Percentiles rank a stretch among this genome's conserved stretches.
These are phyloP conservation scores for Remorina albescens DNA, from an alignment of 2,797 vertebrate species.

Conservation along the genomic window DNA sequence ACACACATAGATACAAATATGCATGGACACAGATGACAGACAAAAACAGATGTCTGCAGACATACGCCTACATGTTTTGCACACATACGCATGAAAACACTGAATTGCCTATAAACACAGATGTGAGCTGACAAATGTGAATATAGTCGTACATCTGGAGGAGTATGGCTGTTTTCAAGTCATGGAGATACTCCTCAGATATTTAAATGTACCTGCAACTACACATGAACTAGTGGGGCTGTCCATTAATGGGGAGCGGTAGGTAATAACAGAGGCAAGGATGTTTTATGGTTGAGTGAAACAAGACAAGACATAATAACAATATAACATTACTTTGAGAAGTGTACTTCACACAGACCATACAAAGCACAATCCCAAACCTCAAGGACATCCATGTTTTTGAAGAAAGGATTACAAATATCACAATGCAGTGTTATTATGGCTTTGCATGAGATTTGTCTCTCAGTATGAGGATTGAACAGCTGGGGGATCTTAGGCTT, in stretches of 20 bases:
- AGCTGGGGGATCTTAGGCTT: slow-evolving; percentile 19
- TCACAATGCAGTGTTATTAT: slow-evolving; percentile 24
- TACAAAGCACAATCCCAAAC: background rate
- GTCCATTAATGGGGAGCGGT: background rate
- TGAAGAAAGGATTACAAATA: slow-evolving; percentile 27
- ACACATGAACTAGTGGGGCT: background rate
- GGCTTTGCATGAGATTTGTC: slow-evolving; percentile 27
- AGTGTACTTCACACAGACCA: background rate
- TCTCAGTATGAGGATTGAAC: background rate
- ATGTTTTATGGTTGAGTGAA: slow-evolving; percentile 2
- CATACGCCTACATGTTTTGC: slow-evolving; percentile 57
- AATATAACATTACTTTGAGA: background rate
- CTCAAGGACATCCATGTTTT: background rate
- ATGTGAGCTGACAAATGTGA: slow-evolving; percentile 55
- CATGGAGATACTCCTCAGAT: slow-evolving; percentile 17
- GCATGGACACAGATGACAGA: slow-evolving; percentile 51
- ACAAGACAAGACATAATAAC: slow-evolving; percentile 4
- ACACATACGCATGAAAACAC: slow-evolving; percentile 49
- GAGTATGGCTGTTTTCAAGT: slow-evolving; percentile 32
- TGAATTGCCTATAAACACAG: slow-evolving; percentile 42
- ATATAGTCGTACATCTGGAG: slow-evolving; percentile 46
- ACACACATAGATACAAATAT: slow-evolving; percentile 46
- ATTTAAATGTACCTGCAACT: background rate
- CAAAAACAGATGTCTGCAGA: slow-evolving; percentile 67
- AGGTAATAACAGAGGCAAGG: background rate